phyloP scores from a whole-genome alignment of 1,140 invertebrate genomes.

The Drosophila sp. region DNA sequence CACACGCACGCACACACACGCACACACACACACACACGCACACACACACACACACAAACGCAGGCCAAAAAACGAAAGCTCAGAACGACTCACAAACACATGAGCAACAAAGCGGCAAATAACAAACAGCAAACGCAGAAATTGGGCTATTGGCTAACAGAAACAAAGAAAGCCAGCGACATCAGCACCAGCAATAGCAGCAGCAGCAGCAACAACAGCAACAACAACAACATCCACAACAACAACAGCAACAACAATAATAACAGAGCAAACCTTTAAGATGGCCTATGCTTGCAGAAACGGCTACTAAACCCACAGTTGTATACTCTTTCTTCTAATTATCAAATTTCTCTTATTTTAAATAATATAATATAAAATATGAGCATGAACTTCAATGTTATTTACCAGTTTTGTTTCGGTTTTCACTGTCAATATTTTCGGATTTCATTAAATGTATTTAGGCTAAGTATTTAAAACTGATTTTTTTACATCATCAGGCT shows the following conservation, averaged over 20 bases:
- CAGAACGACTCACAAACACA: too few relatives aligned
- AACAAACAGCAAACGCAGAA: constrained; percentile 63
- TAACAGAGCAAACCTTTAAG: constrained; percentile 1
- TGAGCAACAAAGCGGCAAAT: constrained; percentile 30
- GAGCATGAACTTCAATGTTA: too few relatives aligned
- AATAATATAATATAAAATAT: constrained; percentile 1
- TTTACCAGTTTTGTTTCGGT: too few relatives aligned
- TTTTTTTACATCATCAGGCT: too few relatives aligned
- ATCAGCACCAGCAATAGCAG: constrained; percentile 10
- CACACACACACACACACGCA: constrained; percentile 3
- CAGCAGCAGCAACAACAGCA: constrained; percentile 3
- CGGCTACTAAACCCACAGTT: not conserved
- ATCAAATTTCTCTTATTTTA: too few relatives aligned
- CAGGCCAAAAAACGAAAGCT: constrained; percentile 55
- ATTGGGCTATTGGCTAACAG: constrained; percentile 44
- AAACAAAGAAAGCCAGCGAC: constrained; percentile 40
- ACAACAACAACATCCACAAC: not conserved
- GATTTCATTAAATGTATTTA: too few relatives aligned
- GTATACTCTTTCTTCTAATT: not conserved
- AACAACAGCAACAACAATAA: not conserved
- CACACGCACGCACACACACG: not conserved
- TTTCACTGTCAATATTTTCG: too few relatives aligned
- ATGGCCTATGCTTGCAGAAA: constrained; percentile 13
- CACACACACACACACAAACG: constrained; percentile 5
- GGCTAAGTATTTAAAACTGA: too few relatives aligned